A percentile compares a stretch with the other conserved stretches of the same genome.
Evolutionary conservation across 92 coral and sea anemone genomes (phyloP).

Genomic region (Epizoanthus illoricatus): DNA sequence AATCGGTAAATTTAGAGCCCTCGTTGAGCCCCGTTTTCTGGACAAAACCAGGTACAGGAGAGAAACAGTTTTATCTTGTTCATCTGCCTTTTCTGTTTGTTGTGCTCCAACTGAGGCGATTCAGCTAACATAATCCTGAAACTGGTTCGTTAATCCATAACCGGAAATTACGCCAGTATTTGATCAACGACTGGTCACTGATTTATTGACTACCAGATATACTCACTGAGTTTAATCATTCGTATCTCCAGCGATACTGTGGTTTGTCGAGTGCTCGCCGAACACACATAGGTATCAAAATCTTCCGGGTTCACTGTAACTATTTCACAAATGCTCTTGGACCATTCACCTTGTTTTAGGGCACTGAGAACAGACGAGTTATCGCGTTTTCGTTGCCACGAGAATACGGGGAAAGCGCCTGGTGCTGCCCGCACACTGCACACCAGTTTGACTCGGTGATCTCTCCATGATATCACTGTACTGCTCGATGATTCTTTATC

Average conservation of each 20-base stretch:
- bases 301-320: neutral
- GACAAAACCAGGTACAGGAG: no score
- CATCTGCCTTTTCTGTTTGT: no score
- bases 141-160: no score
- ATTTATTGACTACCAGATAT: neutral
- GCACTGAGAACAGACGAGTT: constrained; percentile 10
- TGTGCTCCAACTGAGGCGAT: no score
- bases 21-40: no score
- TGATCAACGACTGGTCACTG: no score
- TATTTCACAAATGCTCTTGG: constrained; percentile 5
- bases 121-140: no score
- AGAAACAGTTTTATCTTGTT: no score
- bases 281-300: constrained; percentile 25
- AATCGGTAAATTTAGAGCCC: no score
- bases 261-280: constrained; percentile 6
- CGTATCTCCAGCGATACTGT: constrained; percentile 16
- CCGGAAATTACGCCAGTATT: no score
- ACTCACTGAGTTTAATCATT: constrained; percentile 26
- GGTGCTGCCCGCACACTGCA: constrained; percentile 42
- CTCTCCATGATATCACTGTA: constrained; percentile 21
- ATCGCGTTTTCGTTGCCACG: constrained; percentile 29
- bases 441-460: constrained; percentile 1
- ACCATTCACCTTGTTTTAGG: neutral
- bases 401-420: constrained; percentile 5
- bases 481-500: constrained; percentile 22